Conservation (phyloP, 2,888 invertebrate genomes). For the Agapostemon virescens region DNA sequence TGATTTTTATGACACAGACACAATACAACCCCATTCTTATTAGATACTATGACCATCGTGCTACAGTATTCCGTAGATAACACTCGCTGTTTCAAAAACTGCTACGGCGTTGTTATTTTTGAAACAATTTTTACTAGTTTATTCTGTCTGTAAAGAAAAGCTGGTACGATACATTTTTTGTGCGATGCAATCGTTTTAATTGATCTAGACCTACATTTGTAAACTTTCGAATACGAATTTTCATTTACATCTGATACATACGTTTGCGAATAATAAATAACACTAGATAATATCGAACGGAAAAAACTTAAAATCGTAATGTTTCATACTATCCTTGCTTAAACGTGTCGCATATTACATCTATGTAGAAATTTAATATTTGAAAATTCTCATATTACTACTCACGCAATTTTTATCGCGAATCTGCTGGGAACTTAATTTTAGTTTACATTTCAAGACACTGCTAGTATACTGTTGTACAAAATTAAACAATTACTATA, state of each 20-base stretch:
- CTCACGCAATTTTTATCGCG: not conserved
- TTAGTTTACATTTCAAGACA: too few species aligned
- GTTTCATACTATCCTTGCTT: too few species aligned
- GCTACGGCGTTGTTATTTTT: not conserved
- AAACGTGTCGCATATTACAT: not conserved
- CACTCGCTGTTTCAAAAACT: conserved; percentile 20
- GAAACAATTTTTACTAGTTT: not conserved
- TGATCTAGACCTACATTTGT: not conserved
- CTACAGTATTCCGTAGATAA: conserved; percentile 33
- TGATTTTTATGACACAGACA: conserved; percentile 33
- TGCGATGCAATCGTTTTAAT: not conserved
- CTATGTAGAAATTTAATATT: not conserved
- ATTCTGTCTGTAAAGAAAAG: too few species aligned
- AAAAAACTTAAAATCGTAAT: not conserved
- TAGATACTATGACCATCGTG: not conserved
- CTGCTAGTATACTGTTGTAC: too few species aligned
- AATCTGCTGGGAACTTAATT: too few species aligned
- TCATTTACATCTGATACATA: not conserved
- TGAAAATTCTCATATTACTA: not conserved
- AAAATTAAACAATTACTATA: too few species aligned
- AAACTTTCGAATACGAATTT: not conserved
- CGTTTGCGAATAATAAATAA: not conserved
- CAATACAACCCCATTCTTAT: conserved; percentile 31
- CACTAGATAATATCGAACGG: not conserved
- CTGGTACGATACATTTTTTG: not conserved